Evolutionary conservation across 2,113 vertebrate species (phyloP).

Genomic region (Typhlomys cinereus): DNA sequence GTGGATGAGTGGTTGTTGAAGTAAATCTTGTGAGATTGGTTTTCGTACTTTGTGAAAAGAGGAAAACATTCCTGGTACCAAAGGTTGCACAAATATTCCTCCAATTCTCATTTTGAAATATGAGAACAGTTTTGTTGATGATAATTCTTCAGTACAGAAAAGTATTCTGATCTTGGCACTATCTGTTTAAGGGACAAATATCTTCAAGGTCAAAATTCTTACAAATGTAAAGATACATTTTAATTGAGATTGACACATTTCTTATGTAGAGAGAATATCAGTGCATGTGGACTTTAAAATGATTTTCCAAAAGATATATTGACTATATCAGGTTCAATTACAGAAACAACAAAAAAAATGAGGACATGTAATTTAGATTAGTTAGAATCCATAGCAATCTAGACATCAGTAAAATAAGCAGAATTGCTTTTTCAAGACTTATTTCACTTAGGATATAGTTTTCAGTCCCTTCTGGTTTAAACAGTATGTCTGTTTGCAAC

Average conservation of each 20-base stretch:
- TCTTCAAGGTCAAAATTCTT: not conserved
- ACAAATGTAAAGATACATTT: not conserved
- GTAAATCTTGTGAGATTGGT: slow-evolving; percentile 12
- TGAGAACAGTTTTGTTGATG: not conserved
- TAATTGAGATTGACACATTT: not conserved
- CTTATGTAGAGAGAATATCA: not conserved
- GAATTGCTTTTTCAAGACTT: no score
- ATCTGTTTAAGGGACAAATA: not conserved
- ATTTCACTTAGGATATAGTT: no score
- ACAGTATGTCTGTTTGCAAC: no score
- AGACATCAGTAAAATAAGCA: no score
- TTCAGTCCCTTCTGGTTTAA: no score
- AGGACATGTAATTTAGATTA: not conserved
- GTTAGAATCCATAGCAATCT: no score
- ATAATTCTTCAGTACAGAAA: slow-evolving; percentile 11
- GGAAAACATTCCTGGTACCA: not conserved
- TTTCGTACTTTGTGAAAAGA: not conserved
- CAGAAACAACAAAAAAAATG: not conserved
- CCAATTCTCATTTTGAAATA: not conserved
- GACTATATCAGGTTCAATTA: not conserved
- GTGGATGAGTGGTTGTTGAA: not conserved
- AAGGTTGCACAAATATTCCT: not conserved
- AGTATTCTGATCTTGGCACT: not conserved
- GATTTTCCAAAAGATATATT: not conserved
- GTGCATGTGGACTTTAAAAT: not conserved